Conservation (phyloP, 37 sponge, comb jelly and placozoan species). For the Beroe forskalii region DNA sequence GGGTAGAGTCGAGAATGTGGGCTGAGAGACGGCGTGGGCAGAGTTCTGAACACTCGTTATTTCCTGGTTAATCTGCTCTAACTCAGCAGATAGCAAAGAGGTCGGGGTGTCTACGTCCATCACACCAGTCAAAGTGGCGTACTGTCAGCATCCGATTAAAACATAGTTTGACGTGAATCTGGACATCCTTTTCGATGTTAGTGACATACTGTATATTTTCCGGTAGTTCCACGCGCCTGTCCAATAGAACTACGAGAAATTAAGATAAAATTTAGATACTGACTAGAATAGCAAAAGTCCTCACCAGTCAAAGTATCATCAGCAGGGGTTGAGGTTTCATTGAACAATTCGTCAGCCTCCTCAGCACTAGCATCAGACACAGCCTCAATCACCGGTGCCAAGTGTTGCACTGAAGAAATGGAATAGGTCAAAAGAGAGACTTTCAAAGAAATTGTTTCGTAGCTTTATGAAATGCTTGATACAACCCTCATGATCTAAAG, state of each 20-base stretch:
- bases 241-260: too few species aligned
- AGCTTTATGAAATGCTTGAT: too few species aligned
- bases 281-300: too few species aligned
- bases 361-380: conserved; percentile 54
- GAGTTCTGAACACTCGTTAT: conserved; percentile 38
- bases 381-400: conserved; percentile 53
- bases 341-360: neutral
- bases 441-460: too few species aligned
- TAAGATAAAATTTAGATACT: too few species aligned
- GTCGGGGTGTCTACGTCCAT: conserved; percentile 21
- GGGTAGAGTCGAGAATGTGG: neutral
- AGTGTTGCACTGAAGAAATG: conserved; percentile 41
- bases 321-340: neutral
- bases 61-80: conserved; percentile 44
- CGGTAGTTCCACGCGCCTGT: too few species aligned
- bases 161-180: too few species aligned
- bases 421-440: too few species aligned
- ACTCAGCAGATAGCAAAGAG: conserved; percentile 25
- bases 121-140: neutral
- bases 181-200: too few species aligned
- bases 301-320: neutral
- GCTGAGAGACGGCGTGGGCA: neutral
- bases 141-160: too few species aligned
- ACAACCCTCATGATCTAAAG: too few species aligned
- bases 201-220: too few species aligned